These are phyloP conservation scores for Stratiolaelaps scimitus DNA, from an alignment of 1,140 invertebrate species.

Conservation along the genomic window DNA sequence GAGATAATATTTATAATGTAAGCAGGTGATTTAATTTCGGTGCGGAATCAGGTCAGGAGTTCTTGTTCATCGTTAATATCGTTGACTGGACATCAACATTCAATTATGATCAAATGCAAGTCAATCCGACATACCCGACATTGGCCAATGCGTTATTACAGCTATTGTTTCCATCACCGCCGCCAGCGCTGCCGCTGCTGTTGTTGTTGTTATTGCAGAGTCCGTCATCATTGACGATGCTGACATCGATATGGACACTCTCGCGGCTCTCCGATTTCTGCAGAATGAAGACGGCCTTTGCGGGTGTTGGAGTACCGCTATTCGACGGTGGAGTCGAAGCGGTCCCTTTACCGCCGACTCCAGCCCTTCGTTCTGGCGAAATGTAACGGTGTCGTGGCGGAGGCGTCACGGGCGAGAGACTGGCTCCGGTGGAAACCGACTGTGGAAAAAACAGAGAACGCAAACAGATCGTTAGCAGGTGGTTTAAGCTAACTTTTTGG, in stretches of 20 bases:
- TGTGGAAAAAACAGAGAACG: neutral
- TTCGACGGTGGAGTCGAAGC: constrained; percentile 8
- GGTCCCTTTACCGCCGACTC: neutral
- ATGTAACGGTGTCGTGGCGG: constrained; percentile 24
- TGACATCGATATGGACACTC: constrained; percentile 23
- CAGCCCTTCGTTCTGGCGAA: constrained; percentile 4
- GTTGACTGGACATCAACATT: too few species aligned
- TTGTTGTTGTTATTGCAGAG: neutral
- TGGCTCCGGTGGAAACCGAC: neutral
- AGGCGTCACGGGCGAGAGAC: constrained; percentile 16
- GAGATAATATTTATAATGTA: too few species aligned
- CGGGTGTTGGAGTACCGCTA: constrained; percentile 16
- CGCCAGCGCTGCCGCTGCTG: too few species aligned
- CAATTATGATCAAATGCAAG: too few species aligned
- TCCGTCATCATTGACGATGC: constrained; percentile 16
- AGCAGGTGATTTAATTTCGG: too few species aligned
- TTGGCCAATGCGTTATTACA: too few species aligned
- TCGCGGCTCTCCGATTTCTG: constrained; percentile 24
- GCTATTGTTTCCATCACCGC: too few species aligned
- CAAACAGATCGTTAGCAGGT: too few species aligned
- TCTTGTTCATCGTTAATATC: too few species aligned
- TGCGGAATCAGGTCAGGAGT: too few species aligned
- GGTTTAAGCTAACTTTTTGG: too few species aligned
- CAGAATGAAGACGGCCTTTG: constrained; percentile 27
- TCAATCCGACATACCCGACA: too few species aligned